Conservation (phyloP, 1,140 invertebrate species). For the Bemisia tabaci region DNA sequence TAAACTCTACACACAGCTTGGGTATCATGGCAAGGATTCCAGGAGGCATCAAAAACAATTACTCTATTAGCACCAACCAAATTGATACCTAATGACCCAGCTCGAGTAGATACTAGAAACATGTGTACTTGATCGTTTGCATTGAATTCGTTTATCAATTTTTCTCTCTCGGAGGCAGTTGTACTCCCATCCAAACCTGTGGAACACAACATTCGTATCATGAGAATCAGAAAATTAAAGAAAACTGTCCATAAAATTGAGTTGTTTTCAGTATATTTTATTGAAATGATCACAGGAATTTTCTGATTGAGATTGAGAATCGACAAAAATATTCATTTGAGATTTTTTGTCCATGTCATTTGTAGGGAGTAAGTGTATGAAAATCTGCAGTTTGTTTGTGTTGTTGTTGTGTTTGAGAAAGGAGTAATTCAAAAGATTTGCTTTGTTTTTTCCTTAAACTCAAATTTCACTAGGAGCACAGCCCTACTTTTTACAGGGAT, state of each 20-base stretch:
- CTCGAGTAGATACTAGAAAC: slow-evolving; percentile 94
- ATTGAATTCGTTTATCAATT: slow-evolving; percentile 95
- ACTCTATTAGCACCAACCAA: slow-evolving; percentile 93
- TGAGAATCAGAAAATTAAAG: too few relatives aligned
- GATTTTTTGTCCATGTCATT: neutral
- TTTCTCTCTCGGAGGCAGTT: slow-evolving; percentile 81
- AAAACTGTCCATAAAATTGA: too few relatives aligned
- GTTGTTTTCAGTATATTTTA: too few relatives aligned
- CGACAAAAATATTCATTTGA: neutral
- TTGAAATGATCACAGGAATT: neutral
- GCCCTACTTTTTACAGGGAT: too few relatives aligned
- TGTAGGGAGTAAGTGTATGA: too few relatives aligned
- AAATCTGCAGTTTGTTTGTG: too few relatives aligned
- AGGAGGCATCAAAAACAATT: slow-evolving; percentile 94
- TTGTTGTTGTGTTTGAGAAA: too few relatives aligned
- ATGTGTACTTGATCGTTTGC: slow-evolving; percentile 73
- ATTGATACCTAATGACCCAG: slow-evolving; percentile 95
- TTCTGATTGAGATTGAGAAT: neutral
- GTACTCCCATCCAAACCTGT: slow-evolving; percentile 87
- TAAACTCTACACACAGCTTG: slow-evolving; percentile 97
- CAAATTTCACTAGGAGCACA: too few relatives aligned
- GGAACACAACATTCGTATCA: slow-evolving; percentile 24
- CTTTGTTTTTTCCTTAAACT: too few relatives aligned
- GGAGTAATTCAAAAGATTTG: too few relatives aligned
- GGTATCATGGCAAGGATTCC: slow-evolving; percentile 99